Base-by-base conservation (phyloP, 2,888 invertebrate species). In the Scelioninae gen. 2 region DNA sequence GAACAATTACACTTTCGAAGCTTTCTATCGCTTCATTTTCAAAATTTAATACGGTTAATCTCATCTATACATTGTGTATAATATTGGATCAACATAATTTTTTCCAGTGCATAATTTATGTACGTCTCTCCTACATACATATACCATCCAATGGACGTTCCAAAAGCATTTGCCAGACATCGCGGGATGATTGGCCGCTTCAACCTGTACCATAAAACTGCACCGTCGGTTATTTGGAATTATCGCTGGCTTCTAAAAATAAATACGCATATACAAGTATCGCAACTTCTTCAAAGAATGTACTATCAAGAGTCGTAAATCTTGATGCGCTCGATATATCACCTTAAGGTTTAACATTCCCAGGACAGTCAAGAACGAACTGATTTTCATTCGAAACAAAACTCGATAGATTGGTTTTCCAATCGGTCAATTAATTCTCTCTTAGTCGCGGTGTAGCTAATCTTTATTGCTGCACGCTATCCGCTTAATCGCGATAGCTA, bases 311-410 rank as follows among this genome's bases (percentile, higher is more conserved):
- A 18, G 33, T 22, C 33, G 52, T 63, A 63, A 63, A 63, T 63
- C 63, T 63, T 33, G 3, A 22, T 10, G 33, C 45, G 31, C 53
- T 64, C 53, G 16, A 64, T 64, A 64, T 53, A 45, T 64, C 64
- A 64, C 64, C 45, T 45, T 7, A 22, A 53, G 64, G 25, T 53
- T 45, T 45, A 64, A 64, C 53, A 45, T 64, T 64, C 53, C n/a
- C 22, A 5, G 18, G 19, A 16, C 35, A 19, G 64, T 53, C 53
- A 64, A 64, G 53, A 64, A 64, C 53, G 46, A 31, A 35, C 55
- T 64, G 45, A 64, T 64, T 64, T 64, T 55, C 64, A 64, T 64
- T 64, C 53, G 31, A 64, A 64, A 55, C 52, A 28, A 16, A 35
- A n/a, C 25, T 25, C 33, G 22, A 53, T 53, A 15, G 45, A 46